phyloP scores from a whole-genome alignment of 2,797 vertebrate species.

The Australoheros facetus region DNA sequence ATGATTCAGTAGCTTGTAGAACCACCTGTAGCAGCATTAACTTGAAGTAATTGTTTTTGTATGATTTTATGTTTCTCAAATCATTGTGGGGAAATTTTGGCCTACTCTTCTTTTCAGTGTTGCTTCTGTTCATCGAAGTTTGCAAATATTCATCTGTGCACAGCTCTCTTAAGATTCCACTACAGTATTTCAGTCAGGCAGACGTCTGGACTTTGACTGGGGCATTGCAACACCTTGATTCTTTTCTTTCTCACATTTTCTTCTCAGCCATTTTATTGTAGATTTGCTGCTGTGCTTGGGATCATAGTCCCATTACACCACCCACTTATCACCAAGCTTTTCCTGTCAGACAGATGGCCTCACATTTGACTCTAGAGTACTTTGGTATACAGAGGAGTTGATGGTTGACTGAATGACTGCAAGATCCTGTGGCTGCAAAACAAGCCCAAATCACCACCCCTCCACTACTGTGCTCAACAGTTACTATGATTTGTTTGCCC shows the following conservation, averaged over 20 bases:
- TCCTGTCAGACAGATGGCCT: not conserved
- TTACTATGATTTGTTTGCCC: not conserved
- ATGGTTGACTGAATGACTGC: not conserved
- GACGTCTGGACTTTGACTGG: not conserved
- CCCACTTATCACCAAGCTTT: not conserved
- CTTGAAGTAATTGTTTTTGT: not conserved
- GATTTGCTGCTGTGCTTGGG: not conserved
- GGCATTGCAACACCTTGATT: not conserved
- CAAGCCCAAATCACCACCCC: not conserved
- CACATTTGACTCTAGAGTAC: not conserved
- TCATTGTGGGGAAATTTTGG: not conserved
- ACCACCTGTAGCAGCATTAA: not conserved
- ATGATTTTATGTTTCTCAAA: not conserved
- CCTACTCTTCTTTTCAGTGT: not conserved
- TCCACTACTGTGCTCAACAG: not conserved
- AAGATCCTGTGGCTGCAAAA: not conserved
- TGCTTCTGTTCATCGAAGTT: not conserved
- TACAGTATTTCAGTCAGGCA: not conserved
- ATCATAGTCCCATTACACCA: not conserved
- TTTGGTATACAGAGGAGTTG: not conserved
- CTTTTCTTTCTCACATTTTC: not conserved
- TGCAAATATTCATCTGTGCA: not conserved
- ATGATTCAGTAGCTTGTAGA: not conserved
- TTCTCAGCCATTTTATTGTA: not conserved
- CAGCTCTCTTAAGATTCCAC: not conserved